A percentile compares a stretch with the other conserved stretches of the same genome.
These are phyloP conservation scores for Drosophila subquinaria DNA, from an alignment of 2,888 invertebrate genomes.

Conservation along the genomic window DNA sequence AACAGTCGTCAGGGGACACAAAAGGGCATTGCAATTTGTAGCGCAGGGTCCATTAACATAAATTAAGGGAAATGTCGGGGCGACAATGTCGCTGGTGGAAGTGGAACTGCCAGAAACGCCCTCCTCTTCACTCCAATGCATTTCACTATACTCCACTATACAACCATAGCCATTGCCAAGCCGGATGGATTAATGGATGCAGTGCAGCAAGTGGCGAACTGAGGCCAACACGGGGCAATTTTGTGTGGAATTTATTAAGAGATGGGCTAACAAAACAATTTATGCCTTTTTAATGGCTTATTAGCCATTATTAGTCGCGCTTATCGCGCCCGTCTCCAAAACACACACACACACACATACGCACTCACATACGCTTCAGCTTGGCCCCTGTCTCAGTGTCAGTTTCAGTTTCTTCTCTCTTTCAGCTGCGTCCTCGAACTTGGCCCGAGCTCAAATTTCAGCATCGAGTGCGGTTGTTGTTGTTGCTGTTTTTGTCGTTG, in stretches of 20 bases:
- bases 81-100: conserved; percentile 48
- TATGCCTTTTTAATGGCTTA: conserved; percentile 84
- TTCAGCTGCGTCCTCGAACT: conserved; percentile 62
- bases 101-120: conserved; percentile 26
- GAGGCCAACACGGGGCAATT: conserved; percentile 51
- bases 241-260: conserved; percentile 82
- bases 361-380: conserved; percentile 17
- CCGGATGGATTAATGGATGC: conserved; percentile 43
- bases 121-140: conserved; percentile 11
- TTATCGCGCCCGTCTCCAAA: conserved; percentile 77
- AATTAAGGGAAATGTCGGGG: conserved; percentile 71
- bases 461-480: conserved; percentile 33
- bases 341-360: conserved; percentile 47
- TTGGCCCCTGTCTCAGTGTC: conserved; percentile 40
- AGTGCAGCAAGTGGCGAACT: conserved; percentile 64
- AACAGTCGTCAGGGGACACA: conserved; percentile 47
- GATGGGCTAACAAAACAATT: conserved; percentile 83
- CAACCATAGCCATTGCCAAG: neutral
- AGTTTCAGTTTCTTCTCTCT: conserved; percentile 42
- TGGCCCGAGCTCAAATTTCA: conserved; percentile 68
- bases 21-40: conserved; percentile 82
- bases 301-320: conserved; percentile 83
- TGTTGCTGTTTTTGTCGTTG: conserved; percentile 56
- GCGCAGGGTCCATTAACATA: conserved; percentile 81
- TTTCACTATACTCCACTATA: neutral